Evolutionary conservation across 92 coral and sea anemone genomes (phyloP).

Genomic region (Parazoanthus darwini): DNA sequence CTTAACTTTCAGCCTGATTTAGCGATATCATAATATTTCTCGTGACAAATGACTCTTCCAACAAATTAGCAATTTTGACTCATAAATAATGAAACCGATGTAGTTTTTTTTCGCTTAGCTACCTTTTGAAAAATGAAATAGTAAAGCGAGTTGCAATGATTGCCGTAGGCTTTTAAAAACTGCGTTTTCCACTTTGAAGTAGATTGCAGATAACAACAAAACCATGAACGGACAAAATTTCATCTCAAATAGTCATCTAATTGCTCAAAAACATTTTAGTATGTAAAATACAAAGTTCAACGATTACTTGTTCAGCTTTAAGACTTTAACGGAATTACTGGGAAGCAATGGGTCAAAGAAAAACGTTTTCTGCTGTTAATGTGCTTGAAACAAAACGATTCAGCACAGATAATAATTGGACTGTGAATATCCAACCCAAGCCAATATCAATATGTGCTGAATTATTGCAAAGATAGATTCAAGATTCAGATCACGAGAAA

Average conservation of each 20-base stretch:
- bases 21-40: slow-evolving; percentile 12
- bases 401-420: not conserved
- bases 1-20: not conserved
- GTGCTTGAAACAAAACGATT: not conserved
- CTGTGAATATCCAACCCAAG: not conserved
- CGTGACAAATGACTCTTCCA: not conserved
- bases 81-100: slow-evolving; percentile 6
- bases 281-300: not conserved
- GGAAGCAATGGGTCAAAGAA: not conserved
- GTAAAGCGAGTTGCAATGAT: slow-evolving; percentile 12
- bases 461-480: not conserved
- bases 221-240: no score
- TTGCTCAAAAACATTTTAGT: not conserved
- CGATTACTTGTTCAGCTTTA: not conserved
- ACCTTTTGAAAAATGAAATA: not conserved
- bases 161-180: slow-evolving; percentile 6
- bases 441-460: not conserved
- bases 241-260: no score
- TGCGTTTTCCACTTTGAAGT: no score
- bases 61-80: slow-evolving; percentile 20
- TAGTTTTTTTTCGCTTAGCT: not conserved
- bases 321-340: not conserved
- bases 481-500: not conserved
- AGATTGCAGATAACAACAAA: no score
- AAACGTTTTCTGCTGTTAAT: not conserved